Percentiles rank a stretch among this genome's conserved stretches.
Conservation (phyloP, 2,888 invertebrate species). For the Cheiracanthium punctorium region DNA sequence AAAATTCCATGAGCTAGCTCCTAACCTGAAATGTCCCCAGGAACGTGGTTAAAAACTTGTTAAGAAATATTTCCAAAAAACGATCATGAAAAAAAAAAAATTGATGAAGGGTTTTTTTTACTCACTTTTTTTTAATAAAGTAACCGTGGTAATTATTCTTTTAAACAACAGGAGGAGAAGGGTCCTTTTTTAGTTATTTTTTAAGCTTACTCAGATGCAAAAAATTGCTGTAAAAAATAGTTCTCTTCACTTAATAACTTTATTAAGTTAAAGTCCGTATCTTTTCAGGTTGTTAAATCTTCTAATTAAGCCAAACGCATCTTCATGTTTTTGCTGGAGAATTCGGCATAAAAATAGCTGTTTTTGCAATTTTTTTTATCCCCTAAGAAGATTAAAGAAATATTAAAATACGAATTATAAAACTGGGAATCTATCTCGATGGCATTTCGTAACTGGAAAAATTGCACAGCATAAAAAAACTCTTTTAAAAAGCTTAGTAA, state of each 20-base stretch:
- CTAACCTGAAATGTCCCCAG: no score
- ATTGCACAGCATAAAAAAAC: no score
- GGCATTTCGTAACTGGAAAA: no score
- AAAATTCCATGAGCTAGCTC: no score
- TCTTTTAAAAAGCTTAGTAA: no score
- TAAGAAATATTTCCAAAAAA: background rate
- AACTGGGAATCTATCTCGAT: no score
- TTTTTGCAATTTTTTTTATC: background rate
- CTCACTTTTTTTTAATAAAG: conserved; percentile 26
- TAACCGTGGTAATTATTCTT: conserved; percentile 52
- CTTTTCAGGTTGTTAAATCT: conserved; percentile 62
- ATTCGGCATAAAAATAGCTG: background rate
- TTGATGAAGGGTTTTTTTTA: background rate
- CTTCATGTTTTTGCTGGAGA: background rate
- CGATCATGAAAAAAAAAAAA: background rate
- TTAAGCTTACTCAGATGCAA: conserved; percentile 7
- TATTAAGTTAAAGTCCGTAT: conserved; percentile 68
- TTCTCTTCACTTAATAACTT: conserved; percentile 64
- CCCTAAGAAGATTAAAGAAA: background rate
- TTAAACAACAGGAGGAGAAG: conserved; percentile 28
- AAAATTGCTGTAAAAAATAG: conserved; percentile 28
- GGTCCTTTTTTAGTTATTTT: conserved; percentile 24
- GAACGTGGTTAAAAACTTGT: background rate
- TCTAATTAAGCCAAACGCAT: conserved; percentile 53
- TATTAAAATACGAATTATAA: background rate